Conservation (phyloP, 2,888 invertebrate species). For the Phyllotreta cruciferae region DNA sequence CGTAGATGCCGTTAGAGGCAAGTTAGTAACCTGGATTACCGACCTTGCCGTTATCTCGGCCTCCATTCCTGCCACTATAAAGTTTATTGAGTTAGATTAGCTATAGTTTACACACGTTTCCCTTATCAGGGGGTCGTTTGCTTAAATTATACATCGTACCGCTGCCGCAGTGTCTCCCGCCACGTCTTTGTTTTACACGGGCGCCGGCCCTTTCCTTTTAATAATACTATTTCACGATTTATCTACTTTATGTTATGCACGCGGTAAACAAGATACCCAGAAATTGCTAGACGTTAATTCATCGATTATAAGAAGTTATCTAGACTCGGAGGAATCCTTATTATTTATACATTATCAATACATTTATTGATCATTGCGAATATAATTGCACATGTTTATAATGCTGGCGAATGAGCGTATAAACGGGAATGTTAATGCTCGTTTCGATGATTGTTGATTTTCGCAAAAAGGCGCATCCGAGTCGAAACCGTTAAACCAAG, state of each 20-base stretch:
- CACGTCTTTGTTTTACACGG: slow-evolving; percentile 57
- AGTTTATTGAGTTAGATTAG: slow-evolving; percentile 63
- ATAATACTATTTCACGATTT: too few relatives aligned
- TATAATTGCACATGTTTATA: too few relatives aligned
- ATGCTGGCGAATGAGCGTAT: too few relatives aligned
- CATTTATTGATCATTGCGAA: too few relatives aligned
- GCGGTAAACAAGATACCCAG: too few relatives aligned
- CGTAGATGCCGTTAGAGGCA: slow-evolving; percentile 57
- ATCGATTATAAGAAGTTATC: too few relatives aligned
- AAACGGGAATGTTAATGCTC: slow-evolving; percentile 10
- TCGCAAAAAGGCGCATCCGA: slow-evolving; percentile 7
- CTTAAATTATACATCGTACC: slow-evolving; percentile 56
- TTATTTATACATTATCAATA: too few relatives aligned
- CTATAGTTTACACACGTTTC: slow-evolving; percentile 62
- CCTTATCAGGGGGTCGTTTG: slow-evolving; percentile 60
- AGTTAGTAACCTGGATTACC: slow-evolving; percentile 58
- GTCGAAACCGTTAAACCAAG: slow-evolving; percentile 13
- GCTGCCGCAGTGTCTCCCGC: slow-evolving; percentile 43
- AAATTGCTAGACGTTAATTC: too few relatives aligned
- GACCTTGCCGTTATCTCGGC: slow-evolving; percentile 60
- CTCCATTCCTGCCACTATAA: slow-evolving; percentile 62
- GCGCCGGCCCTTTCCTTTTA: neutral
- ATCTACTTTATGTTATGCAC: too few relatives aligned
- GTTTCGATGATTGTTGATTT: slow-evolving; percentile 17
- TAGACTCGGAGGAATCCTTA: too few relatives aligned